These are phyloP conservation scores for Danio rerio DNA, from an alignment of 2,113 vertebrate genomes.

Conservation along the genomic window DNA sequence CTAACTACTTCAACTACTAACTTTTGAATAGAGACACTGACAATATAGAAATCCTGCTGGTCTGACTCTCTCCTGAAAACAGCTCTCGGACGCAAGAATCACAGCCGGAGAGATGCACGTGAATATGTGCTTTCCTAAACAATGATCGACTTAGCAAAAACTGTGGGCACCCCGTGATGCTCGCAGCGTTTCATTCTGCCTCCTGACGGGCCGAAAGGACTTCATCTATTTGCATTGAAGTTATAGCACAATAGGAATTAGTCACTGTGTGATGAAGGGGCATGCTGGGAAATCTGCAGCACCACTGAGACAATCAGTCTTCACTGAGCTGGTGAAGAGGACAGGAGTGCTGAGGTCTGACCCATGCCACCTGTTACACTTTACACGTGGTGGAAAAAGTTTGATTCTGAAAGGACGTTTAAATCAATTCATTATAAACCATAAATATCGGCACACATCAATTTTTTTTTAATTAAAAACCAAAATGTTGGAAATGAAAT, in stretches of 20 bases:
- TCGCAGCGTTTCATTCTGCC: slow-evolving; percentile 25
- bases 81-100: slow-evolving; percentile 12
- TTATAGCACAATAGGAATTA: slow-evolving; percentile 34
- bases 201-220: slow-evolving; percentile 2
- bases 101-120: slow-evolving; percentile 3
- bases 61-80: slow-evolving; percentile 11
- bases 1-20: slow-evolving; percentile 30
- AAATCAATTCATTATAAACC: too few relatives aligned
- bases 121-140: slow-evolving; percentile 26
- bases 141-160: slow-evolving; percentile 18
- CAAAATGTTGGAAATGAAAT: too few relatives aligned
- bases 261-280: slow-evolving; percentile 40
- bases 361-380: not conserved
- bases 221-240: slow-evolving; percentile 30
- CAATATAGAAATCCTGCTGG: slow-evolving; percentile 24
- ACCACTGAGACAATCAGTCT: slow-evolving; percentile 33
- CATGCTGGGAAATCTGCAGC: slow-evolving; percentile 44
- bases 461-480: too few relatives aligned
- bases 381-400: not conserved
- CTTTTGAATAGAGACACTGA: slow-evolving; percentile 24
- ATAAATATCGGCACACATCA: too few relatives aligned
- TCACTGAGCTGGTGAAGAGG: not conserved
- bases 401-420: not conserved
- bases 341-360: not conserved
- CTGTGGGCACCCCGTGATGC: slow-evolving; percentile 33